Percentiles rank a stretch among this genome's conserved stretches.
Conservation (phyloP, 2,888 invertebrate species). For the Thelaira solivaga region DNA sequence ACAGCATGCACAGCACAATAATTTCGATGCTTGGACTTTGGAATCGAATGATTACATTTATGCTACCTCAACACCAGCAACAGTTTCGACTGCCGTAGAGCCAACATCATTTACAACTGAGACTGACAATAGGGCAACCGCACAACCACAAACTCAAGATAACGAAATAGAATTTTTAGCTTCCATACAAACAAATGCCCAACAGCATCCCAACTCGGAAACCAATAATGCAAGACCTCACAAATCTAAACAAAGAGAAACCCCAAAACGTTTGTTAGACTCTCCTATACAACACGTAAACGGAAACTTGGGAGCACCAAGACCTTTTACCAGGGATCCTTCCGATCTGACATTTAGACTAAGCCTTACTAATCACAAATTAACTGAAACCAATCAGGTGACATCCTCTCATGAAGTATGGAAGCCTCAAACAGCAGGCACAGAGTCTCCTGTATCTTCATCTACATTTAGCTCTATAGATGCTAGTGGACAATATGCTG, state of each 20-base stretch:
- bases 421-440: conserved; percentile 62
- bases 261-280: conserved; percentile 78
- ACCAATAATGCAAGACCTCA: conserved; percentile 31
- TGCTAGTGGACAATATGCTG: conserved; percentile 73
- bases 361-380: conserved; percentile 49
- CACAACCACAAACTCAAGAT: conserved; percentile 25
- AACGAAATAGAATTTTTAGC: conserved; percentile 57
- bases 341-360: conserved; percentile 69
- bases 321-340: conserved; percentile 78
- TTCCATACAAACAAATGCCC: conserved; percentile 59
- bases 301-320: conserved; percentile 78
- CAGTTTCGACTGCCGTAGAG: conserved; percentile 68
- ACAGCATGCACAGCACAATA: conserved; percentile 2
- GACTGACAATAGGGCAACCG: conserved; percentile 22
- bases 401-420: conserved; percentile 54
- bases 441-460: conserved; percentile 71
- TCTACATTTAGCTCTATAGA: conserved; percentile 75
- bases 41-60: conserved; percentile 55
- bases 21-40: conserved; percentile 45
- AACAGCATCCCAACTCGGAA: conserved; percentile 58
- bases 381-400: conserved; percentile 18
- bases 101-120: conserved; percentile 35
- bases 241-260: conserved; percentile 69
- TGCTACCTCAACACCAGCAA: conserved; percentile 74
- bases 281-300: conserved; percentile 79